Evolutionary conservation across 2,797 vertebrate species (phyloP).

Genomic region (Tachyglossus aculeatus): DNA sequence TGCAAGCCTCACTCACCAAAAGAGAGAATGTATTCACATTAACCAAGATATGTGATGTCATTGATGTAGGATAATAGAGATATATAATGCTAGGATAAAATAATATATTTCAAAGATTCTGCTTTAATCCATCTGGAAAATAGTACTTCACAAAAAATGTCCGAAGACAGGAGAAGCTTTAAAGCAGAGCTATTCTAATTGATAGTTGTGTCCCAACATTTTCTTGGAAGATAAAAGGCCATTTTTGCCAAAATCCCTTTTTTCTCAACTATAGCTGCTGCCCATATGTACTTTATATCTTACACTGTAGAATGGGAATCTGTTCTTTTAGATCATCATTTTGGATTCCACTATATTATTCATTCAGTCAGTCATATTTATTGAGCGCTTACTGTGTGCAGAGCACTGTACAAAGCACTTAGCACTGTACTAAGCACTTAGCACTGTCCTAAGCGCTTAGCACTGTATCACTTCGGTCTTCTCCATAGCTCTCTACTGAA

Average conservation of each 20-base stretch:
- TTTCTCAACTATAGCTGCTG: background rate
- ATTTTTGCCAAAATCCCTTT: constrained; percentile 6
- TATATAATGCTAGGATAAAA: background rate
- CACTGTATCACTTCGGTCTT: no score
- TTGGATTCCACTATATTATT: no score
- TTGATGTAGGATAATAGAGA: background rate
- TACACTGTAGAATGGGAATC: background rate
- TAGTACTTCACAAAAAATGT: constrained; percentile 14
- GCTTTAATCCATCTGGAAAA: constrained; percentile 13
- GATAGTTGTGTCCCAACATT: constrained; percentile 15
- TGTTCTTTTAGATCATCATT: background rate
- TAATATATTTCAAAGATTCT: background rate
- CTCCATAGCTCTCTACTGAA: no score
- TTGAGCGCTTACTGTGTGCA: no score
- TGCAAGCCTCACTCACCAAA: background rate
- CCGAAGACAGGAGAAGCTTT: background rate
- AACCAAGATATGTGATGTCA: constrained; percentile 16
- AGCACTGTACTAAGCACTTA: no score
- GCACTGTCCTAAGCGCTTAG: no score
- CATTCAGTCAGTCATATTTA: no score
- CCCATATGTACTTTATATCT: background rate
- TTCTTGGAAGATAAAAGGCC: constrained; percentile 17
- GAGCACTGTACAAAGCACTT: no score
- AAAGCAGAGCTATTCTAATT: constrained; percentile 18
- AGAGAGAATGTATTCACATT: background rate